Conservation (phyloP, 2,113 vertebrate species). For the Rhombomys opimus region DNA sequence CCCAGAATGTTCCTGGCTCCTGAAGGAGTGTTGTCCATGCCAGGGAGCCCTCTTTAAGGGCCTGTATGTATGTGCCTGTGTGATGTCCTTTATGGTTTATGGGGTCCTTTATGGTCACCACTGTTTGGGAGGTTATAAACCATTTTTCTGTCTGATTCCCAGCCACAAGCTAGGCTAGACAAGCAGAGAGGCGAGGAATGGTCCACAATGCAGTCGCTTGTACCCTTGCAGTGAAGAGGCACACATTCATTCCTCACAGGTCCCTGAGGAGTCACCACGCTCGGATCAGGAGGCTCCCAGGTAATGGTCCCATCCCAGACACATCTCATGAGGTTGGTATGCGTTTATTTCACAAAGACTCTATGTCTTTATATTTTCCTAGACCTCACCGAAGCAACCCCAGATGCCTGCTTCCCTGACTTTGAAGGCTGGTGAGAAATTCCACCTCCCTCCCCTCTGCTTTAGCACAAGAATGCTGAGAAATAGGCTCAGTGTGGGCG, state of each 20-base stretch:
- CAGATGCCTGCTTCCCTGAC: neutral
- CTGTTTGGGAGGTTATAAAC: neutral
- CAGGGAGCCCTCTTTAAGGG: neutral
- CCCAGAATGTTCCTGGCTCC: neutral
- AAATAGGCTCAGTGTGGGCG: rapidly evolving
- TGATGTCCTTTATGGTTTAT: too few species aligned
- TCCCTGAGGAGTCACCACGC: neutral
- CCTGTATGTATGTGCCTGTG: too few species aligned
- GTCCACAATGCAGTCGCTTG: neutral
- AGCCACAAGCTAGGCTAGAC: neutral
- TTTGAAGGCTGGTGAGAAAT: neutral
- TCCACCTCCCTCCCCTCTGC: neutral
- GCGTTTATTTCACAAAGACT: neutral
- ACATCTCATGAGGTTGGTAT: neutral
- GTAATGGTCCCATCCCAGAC: neutral
- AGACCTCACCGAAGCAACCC: neutral
- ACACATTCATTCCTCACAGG: neutral
- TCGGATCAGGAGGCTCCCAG: neutral
- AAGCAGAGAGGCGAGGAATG: neutral
- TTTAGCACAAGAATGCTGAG: neutral
- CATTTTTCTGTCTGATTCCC: neutral
- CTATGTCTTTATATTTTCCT: neutral
- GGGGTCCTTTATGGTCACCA: neutral
- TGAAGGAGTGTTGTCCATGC: neutral
- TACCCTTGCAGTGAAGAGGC: neutral